A percentile compares a stretch with the other conserved stretches of the same genome.
Conservation (phyloP, 2,888 invertebrate genomes). For the Chrysomela aeneicollis region DNA sequence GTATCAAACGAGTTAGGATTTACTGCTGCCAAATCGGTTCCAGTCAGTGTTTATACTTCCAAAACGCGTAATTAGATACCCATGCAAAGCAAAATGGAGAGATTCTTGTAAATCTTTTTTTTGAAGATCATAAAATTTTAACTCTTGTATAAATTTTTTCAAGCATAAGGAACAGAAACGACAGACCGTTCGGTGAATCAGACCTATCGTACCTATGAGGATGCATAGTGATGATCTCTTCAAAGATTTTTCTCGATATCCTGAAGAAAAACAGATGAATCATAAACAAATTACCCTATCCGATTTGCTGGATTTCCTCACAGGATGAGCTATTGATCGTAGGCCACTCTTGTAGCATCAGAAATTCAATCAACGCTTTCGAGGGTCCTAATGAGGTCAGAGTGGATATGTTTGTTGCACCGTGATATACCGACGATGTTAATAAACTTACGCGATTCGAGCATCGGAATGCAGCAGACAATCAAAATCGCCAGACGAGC, state of each 20-base stretch:
- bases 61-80: too few relatives aligned
- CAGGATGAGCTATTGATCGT: not conserved
- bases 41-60: too few relatives aligned
- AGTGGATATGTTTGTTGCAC: slow-evolving; percentile 35
- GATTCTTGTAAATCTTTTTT: not conserved
- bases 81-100: not conserved
- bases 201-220: too few relatives aligned
- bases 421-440: slow-evolving; percentile 31
- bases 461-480: not conserved
- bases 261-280: too few relatives aligned
- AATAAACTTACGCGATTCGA: slow-evolving; percentile 26
- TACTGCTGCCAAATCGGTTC: slow-evolving; percentile 9
- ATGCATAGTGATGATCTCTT: too few relatives aligned
- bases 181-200: too few relatives aligned
- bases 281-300: too few relatives aligned
- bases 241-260: too few relatives aligned
- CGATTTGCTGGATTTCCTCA: slow-evolving; percentile 1
- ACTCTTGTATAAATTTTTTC: slow-evolving; percentile 6
- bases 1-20: not conserved
- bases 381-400: slow-evolving; percentile 28
- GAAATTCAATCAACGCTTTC: slow-evolving; percentile 33
- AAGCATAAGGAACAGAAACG: too few relatives aligned
- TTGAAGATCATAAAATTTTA: not conserved
- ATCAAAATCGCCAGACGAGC: too few relatives aligned
- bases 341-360: not conserved